Percentiles rank a stretch among this genome's conserved stretches.
Evolutionary conservation across 2,797 vertebrate genomes (phyloP).

Genomic region (Brachymystax lenok): DNA sequence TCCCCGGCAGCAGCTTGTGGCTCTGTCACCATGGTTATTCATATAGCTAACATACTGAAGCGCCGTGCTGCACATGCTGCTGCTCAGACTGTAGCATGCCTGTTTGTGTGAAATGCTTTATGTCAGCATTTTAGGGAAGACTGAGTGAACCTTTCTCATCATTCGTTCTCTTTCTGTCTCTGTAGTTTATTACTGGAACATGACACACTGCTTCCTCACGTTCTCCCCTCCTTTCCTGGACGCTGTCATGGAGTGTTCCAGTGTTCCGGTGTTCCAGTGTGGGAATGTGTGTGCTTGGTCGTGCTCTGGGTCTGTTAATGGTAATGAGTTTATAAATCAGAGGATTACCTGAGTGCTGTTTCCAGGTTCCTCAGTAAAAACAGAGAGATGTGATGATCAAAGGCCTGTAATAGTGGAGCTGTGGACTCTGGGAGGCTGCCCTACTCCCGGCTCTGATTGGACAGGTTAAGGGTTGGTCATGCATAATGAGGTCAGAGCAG

Average conservation of each 20-base stretch:
- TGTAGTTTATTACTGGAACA: conserved; percentile 1
- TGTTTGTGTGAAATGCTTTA: not conserved
- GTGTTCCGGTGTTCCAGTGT: not conserved
- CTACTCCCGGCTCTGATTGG: conserved; percentile 44
- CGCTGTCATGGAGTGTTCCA: not conserved
- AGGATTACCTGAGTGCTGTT: conserved; percentile 65
- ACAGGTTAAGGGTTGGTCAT: conserved; percentile 52
- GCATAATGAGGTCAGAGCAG: conserved; percentile 49
- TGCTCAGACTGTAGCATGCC: conserved; percentile 13
- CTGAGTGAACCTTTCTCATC: not conserved
- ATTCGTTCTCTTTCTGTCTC: conserved; percentile 15
- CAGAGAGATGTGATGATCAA: conserved; percentile 72
- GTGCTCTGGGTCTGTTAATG: conserved; percentile 44
- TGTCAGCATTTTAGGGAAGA: not conserved
- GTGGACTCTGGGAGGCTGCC: conserved; percentile 20
- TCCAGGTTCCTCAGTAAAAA: conserved; percentile 71
- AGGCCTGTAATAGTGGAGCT: conserved; percentile 67
- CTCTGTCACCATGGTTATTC: conserved; percentile 1
- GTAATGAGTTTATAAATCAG: conserved; percentile 69
- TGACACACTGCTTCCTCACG: not conserved
- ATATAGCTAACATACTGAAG: not conserved
- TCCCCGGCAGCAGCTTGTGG: not conserved
- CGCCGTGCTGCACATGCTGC: conserved; percentile 7
- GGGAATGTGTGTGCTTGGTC: conserved; percentile 18
- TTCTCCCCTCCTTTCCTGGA: not conserved